Conservation (phyloP, 92 coral and sea anemone species). For the Nematostella vectensis region DNA sequence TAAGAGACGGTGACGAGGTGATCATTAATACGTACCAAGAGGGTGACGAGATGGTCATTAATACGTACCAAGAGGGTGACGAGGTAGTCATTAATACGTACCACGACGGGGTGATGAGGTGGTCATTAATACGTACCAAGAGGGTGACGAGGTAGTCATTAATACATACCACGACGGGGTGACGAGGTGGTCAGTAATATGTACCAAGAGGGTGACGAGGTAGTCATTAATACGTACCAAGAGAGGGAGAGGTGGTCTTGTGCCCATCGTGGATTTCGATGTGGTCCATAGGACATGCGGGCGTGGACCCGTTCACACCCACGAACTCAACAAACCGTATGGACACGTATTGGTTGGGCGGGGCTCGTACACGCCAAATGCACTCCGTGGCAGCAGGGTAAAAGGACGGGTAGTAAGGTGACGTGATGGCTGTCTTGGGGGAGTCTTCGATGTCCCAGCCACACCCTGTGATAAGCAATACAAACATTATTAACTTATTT, state of each 20-base stretch:
- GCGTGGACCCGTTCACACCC: conserved; percentile 60
- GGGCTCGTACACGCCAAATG: conserved; percentile 75
- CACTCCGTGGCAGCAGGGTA: conserved; percentile 65
- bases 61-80: conserved; percentile 58
- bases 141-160: no score
- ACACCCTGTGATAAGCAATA: conserved; percentile 47
- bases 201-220: no score
- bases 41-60: no score
- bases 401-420: conserved; percentile 73
- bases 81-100: no score
- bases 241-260: conserved; percentile 18
- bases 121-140: no score
- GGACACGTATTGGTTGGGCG: conserved; percentile 58
- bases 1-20: no score
- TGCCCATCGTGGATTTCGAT: conserved; percentile 63
- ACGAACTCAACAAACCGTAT: conserved; percentile 59
- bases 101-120: no score
- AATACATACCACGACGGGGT: no score
- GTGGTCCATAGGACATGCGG: conserved; percentile 52
- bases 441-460: conserved; percentile 58
- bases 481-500: no score
- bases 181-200: no score
- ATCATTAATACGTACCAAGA: no score
- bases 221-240: conserved; percentile 50
- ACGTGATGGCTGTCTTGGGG: conserved; percentile 35